A percentile compares a stretch with the other conserved stretches of the same genome.
Evolutionary conservation across 2,888 invertebrate genomes (phyloP).

Genomic region (Eremobia ochroleuca): DNA sequence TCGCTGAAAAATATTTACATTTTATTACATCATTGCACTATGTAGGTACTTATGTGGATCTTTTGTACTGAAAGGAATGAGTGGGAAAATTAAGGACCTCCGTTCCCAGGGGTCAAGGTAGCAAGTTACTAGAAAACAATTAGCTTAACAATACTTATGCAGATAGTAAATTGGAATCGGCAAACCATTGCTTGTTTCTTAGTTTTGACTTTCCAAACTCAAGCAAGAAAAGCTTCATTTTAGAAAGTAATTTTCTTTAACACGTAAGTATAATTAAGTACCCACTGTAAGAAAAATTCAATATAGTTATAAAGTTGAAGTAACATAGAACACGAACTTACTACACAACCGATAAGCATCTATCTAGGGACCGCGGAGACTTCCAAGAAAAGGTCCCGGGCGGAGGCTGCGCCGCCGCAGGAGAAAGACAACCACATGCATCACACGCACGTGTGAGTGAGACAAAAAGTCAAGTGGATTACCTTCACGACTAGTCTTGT

Average conservation of each 20-base stretch:
- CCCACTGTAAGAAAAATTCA: conserved; percentile 26
- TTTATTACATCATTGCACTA: not conserved
- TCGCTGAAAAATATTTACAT: not conserved
- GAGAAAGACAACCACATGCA: conserved; percentile 66
- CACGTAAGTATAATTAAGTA: not conserved
- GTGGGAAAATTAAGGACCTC: not conserved
- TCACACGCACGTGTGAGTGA: conserved; percentile 62
- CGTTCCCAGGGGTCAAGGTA: not conserved
- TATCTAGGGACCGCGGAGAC: conserved; percentile 73
- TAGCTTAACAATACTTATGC: not conserved
- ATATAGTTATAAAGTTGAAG: conserved; percentile 53
- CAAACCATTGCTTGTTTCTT: not conserved
- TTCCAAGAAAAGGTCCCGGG: conserved; percentile 82
- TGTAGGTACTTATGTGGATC: not conserved
- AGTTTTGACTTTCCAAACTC: not conserved
- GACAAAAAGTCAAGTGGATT: conserved; percentile 79
- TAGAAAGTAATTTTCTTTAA: conserved; percentile 2
- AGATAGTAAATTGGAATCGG: not conserved
- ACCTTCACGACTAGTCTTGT: conserved; percentile 80
- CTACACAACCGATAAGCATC: conserved; percentile 76
- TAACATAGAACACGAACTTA: conserved; percentile 78
- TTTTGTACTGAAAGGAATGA: not conserved
- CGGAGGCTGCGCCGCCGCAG: conserved; percentile 77
- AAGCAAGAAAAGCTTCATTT: conserved; percentile 18
- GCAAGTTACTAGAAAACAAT: not conserved